Conservation (phyloP, 1,140 invertebrate genomes). For the Papilio polyxenes region DNA sequence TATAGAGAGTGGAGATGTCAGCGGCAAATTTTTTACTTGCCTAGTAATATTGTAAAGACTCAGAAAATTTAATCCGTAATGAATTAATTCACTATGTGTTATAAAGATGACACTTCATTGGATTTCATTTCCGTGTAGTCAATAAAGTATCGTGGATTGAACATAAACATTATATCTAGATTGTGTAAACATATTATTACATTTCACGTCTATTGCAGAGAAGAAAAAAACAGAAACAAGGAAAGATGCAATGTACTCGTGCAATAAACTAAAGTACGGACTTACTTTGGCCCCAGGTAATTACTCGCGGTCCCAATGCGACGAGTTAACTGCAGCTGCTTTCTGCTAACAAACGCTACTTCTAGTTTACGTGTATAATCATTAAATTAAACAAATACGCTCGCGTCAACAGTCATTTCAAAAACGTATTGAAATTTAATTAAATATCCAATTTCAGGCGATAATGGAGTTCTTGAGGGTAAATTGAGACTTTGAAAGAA, state of each 20-base stretch:
- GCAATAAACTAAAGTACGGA: neutral
- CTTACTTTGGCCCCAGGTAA: neutral
- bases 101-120: too few species aligned
- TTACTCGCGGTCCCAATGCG: neutral
- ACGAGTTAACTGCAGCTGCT: slow-evolving; percentile 5
- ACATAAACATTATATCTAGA: too few species aligned
- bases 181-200: neutral
- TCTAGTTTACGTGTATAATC: neutral
- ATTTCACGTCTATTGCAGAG: neutral
- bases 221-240: neutral
- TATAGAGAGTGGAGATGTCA: too few species aligned
- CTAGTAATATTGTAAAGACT: too few species aligned
- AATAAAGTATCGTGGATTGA: too few species aligned
- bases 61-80: too few species aligned
- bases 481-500: neutral
- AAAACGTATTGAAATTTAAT: neutral
- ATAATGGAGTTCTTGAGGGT: neutral
- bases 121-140: too few species aligned
- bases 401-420: neutral
- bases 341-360: slow-evolving; percentile 3
- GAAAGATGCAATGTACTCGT: neutral
- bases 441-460: neutral
- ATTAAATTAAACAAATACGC: neutral
- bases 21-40: too few species aligned
- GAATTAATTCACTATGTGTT: too few species aligned